Percentiles rank a stretch among this genome's conserved stretches.
Evolutionary conservation across 2,797 vertebrate genomes (phyloP).

Genomic region (Sylvilagus floridanus): DNA sequence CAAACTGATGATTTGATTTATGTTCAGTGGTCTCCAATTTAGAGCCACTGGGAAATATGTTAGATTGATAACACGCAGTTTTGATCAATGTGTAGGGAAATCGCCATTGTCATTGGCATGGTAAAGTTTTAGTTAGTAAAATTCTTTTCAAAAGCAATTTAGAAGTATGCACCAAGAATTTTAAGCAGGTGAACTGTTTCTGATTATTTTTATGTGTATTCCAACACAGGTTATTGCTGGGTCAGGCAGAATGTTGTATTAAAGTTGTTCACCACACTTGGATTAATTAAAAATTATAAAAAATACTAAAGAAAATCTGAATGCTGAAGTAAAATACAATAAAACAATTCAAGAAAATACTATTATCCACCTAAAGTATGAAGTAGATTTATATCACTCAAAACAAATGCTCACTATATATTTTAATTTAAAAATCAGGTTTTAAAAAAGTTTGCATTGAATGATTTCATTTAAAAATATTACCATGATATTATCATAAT

Average conservation of each 20-base stretch:
- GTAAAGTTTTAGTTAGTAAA: background rate
- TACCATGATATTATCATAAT: background rate
- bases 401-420: background rate
- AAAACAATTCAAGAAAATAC: background rate
- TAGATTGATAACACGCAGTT: background rate
- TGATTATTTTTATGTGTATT: background rate
- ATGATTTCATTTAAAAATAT: background rate
- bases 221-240: background rate
- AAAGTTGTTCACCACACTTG: background rate
- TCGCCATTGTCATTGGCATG: background rate
- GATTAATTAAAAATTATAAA: background rate
- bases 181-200: background rate
- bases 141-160: background rate
- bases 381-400: background rate
- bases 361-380: background rate
- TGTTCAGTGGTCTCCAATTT: background rate
- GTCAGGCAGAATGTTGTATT: background rate
- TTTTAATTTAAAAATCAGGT: slow-evolving; percentile 9
- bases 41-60: background rate
- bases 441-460: background rate
- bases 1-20: background rate
- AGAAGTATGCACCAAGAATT: background rate
- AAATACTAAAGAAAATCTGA: background rate
- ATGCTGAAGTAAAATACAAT: background rate
- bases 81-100: background rate